Base-by-base conservation (phyloP, 2,797 vertebrate species). In the Echiichthys vipera region DNA sequence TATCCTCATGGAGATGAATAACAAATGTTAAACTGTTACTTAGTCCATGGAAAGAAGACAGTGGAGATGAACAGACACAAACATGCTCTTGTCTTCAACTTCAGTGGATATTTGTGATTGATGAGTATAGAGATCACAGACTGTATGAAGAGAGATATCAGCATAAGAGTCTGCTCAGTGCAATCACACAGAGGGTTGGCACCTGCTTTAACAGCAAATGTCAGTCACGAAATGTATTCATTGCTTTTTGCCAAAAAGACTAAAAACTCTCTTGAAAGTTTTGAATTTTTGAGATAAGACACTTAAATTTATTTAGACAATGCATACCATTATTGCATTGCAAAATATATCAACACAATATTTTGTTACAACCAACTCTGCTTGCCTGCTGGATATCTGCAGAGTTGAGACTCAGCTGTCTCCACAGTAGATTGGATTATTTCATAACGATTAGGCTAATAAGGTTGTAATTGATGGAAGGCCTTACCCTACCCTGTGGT, bases 391-490 rank as follows among this genome's bases (percentile, higher is more conserved):
- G 56, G 71, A 54, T 56, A 84, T 77, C 58, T 71, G 67, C 75
- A 63, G 77, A 82, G 64, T 78, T 87, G 80, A 89, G 86, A 84
- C 83, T 75, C 75, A 85, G 86, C 86, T 87, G 84, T 90, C 84
- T 81, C 46, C 61, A n/a, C n/a, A n/a, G n/a, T 78, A 56, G 84
- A 91, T 91, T 86, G 69, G 81, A 92, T 93, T 91, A 93, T 93
- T 92, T 89, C 81, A 91, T 92, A 92, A 92, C 82, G 83, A 91
- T 92, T 84, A 83, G 80, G 65, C 86, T 93, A 93, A 92, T 90
- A 82, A 74, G 81, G 84, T 76, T 89, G 85, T 89, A 90, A 93
- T 92, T 90, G 92, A 91, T 72, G 78, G 84, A 93, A 89, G 89
- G 84, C 89, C 90, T 89, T 84, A 88, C 81, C 65, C 80, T 83